Conservation (phyloP, 2,797 vertebrate genomes). For the Tympanoctomys barrerae region DNA sequence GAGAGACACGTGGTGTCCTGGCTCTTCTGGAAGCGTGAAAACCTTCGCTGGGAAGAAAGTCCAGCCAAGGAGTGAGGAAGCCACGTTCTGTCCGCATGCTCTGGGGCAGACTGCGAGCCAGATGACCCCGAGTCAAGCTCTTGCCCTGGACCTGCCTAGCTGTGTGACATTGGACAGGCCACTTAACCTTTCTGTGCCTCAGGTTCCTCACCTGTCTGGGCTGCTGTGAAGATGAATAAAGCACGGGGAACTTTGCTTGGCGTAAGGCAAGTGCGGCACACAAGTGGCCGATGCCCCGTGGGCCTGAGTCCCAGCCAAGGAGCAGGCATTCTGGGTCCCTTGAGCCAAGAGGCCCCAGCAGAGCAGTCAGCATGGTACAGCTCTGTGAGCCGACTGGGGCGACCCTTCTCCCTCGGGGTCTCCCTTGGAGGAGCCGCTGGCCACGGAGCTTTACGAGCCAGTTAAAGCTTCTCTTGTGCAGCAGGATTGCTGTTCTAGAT, state of each 20-base stretch:
- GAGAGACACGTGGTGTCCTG: not conserved
- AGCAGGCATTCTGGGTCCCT: not conserved
- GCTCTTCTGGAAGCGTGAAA: not conserved
- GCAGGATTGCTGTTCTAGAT: conserved; percentile 2
- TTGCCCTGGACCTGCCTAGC: not conserved
- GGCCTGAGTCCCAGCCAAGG: not conserved
- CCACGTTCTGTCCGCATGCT: not conserved
- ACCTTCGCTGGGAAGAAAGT: not conserved
- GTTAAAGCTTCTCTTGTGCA: not conserved
- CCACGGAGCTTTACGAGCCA: not conserved
- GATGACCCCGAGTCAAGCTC: not conserved
- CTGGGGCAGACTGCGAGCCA: not conserved
- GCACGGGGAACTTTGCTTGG: not conserved
- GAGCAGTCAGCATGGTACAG: fast-evolving
- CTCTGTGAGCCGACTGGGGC: not conserved
- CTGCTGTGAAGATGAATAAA: not conserved
- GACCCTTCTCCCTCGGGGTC: not conserved
- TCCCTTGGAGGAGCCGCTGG: not conserved
- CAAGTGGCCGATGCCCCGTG: not conserved
- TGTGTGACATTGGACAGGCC: not conserved
- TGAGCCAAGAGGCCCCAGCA: not conserved
- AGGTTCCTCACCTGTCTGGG: not conserved
- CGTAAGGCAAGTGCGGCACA: not conserved
- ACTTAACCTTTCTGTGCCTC: not conserved
- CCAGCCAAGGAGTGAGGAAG: not conserved